Conservation (phyloP, 2,113 vertebrate species). For the Channa maculata region DNA sequence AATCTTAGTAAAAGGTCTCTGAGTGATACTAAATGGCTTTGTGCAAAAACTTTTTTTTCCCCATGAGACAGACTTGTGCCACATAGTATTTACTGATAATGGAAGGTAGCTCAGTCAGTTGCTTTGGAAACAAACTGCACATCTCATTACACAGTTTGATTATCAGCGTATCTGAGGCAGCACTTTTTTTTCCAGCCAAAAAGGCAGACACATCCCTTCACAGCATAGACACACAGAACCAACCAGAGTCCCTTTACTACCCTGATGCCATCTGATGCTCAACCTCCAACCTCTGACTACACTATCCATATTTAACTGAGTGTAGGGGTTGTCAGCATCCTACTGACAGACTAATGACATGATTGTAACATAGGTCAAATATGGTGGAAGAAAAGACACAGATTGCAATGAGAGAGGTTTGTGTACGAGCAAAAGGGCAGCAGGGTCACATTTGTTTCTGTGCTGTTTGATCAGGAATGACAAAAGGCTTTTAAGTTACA, state of each 20-base stretch:
- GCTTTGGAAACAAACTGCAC: conserved; percentile 6
- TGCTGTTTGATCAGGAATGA: conserved; percentile 12
- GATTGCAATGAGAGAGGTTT: conserved; percentile 26
- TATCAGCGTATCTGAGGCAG: background rate
- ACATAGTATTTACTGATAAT: background rate
- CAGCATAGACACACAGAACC: background rate
- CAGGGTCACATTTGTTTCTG: background rate
- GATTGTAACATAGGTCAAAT: conserved; percentile 36
- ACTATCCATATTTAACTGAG: background rate
- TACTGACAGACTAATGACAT: conserved; percentile 41
- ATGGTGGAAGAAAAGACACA: background rate
- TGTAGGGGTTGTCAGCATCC: background rate
- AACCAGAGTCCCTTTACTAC: background rate
- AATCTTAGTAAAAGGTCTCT: background rate
- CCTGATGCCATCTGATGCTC: conserved; percentile 15
- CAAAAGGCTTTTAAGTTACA: conserved; percentile 19
- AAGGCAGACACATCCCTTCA: background rate
- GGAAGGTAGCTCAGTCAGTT: background rate
- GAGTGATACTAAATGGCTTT: background rate
- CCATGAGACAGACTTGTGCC: background rate
- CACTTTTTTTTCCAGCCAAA: background rate
- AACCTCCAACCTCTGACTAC: background rate
- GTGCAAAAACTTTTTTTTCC: background rate
- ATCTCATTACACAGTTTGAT: background rate
- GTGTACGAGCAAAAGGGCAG: conserved; percentile 11